A percentile compares a stretch with the other conserved stretches of the same genome.
Evolutionary conservation across 2,113 vertebrate species (phyloP).

Genomic region (Rhinolophus ferrumequinum): DNA sequence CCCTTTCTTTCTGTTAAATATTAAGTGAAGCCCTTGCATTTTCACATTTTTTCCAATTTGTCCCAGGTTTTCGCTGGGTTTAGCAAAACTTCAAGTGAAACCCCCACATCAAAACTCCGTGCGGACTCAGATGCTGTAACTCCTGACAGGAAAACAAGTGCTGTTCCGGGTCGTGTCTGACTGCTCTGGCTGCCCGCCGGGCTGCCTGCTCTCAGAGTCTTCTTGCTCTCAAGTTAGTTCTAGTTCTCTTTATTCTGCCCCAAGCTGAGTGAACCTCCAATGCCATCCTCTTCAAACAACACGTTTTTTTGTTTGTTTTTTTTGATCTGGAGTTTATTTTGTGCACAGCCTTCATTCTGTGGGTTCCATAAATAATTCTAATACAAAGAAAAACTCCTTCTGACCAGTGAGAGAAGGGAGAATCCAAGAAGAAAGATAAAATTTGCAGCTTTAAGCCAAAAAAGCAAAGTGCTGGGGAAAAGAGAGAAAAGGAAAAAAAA

Average conservation of each 20-base stretch:
- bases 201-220: constrained; percentile 33
- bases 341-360: constrained; percentile 8
- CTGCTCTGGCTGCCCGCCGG: constrained; percentile 6
- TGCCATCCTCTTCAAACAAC: constrained; percentile 56
- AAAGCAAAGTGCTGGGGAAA: background rate
- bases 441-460: constrained; percentile 1
- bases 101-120: background rate
- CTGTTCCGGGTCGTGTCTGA: background rate
- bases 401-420: background rate
- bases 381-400: constrained; percentile 52
- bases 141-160: constrained; percentile 19
- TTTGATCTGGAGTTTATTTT: constrained; percentile 51
- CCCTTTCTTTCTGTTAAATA: background rate
- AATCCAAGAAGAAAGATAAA: background rate
- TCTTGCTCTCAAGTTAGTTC: constrained; percentile 6
- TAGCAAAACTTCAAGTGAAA: background rate
- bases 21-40: constrained; percentile 20
- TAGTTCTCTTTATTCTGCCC: constrained; percentile 45
- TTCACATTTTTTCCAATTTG: constrained; percentile 20
- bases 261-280: constrained; percentile 1
- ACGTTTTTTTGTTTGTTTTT: background rate
- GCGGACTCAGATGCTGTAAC: background rate
- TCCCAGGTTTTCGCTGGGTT: background rate
- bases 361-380: constrained; percentile 49
- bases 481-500: background rate